Evolutionary conservation across 2,888 invertebrate genomes (phyloP).

Genomic region (Pinctada fucata): DNA sequence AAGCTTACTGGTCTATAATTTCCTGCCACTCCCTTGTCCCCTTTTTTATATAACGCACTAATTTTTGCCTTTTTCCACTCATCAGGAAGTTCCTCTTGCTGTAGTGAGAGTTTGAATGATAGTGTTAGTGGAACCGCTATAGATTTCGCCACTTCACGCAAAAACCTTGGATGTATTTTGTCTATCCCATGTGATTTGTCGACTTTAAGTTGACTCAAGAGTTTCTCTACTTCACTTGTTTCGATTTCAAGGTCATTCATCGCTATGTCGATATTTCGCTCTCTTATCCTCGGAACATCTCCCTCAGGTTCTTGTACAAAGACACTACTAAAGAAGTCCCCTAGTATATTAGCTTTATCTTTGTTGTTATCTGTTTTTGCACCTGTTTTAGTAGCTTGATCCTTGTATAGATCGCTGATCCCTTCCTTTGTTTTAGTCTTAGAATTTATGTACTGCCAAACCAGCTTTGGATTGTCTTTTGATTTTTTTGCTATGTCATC

Average conservation of each 20-base stretch:
- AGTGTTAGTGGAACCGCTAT: slow-evolving; percentile 21
- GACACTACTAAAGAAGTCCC: slow-evolving; percentile 6
- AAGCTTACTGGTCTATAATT: too few relatives aligned
- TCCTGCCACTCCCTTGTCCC: too few relatives aligned
- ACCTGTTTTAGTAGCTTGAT: too few relatives aligned
- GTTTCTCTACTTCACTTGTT: too few relatives aligned
- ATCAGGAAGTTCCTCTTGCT: not conserved
- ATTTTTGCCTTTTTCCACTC: slow-evolving; percentile 18
- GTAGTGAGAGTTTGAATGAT: slow-evolving; percentile 7
- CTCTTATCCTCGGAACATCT: slow-evolving; percentile 3
- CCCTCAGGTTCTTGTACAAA: slow-evolving; percentile 7
- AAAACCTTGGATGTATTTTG: slow-evolving; percentile 11
- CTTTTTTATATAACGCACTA: not conserved
- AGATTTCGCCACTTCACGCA: slow-evolving; percentile 10
- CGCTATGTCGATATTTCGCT: not conserved
- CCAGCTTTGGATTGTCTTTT: too few relatives aligned
- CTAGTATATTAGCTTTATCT: slow-evolving; percentile 1
- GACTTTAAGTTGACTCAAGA: not conserved
- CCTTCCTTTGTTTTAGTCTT: not conserved
- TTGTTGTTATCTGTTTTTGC: not conserved
- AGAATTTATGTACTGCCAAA: slow-evolving; percentile 14
- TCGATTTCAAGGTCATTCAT: too few relatives aligned
- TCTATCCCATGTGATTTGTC: slow-evolving; percentile 25
- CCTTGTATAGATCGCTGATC: too few relatives aligned
- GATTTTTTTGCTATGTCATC: too few relatives aligned